These are phyloP conservation scores for Lasioglossum albipes DNA, from an alignment of 1,140 invertebrate genomes.

Conservation along the genomic window DNA sequence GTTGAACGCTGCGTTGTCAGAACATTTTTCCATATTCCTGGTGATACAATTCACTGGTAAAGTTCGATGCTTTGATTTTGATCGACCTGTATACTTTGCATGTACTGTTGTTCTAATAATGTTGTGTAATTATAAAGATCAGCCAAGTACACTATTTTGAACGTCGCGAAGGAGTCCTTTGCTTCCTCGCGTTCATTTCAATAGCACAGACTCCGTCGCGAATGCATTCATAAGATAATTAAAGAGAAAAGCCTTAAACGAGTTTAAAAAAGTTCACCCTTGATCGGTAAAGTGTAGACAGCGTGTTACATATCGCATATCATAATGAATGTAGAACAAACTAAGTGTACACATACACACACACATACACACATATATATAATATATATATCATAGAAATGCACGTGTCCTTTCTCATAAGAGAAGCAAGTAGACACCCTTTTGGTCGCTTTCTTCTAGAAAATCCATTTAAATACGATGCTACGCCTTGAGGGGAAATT, in stretches of 20 bases:
- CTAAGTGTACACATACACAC: neutral
- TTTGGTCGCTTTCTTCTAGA: constrained; percentile 1
- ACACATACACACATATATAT: too few relatives aligned
- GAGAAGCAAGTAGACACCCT: neutral
- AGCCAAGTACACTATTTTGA: too few relatives aligned
- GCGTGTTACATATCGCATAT: constrained; percentile 29
- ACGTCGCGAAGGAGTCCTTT: neutral
- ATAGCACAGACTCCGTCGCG: neutral
- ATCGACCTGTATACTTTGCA: neutral
- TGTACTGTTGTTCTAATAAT: neutral
- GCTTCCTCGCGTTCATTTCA: neutral
- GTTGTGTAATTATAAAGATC: neutral
- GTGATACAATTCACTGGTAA: too few relatives aligned
- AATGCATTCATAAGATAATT: neutral
- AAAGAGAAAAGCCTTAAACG: constrained; percentile 10
- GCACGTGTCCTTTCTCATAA: neutral
- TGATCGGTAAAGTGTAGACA: neutral
- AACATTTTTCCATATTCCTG: too few relatives aligned
- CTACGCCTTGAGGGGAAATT: neutral
- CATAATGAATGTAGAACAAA: constrained; percentile 19
- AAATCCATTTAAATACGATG: neutral
- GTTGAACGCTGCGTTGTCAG: too few relatives aligned
- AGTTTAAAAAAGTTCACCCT: constrained; percentile 3
- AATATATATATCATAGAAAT: neutral
- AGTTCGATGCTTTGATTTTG: too few relatives aligned